phyloP scores from a whole-genome alignment of 1,140 invertebrate species.

The Drosophila arawakana region DNA sequence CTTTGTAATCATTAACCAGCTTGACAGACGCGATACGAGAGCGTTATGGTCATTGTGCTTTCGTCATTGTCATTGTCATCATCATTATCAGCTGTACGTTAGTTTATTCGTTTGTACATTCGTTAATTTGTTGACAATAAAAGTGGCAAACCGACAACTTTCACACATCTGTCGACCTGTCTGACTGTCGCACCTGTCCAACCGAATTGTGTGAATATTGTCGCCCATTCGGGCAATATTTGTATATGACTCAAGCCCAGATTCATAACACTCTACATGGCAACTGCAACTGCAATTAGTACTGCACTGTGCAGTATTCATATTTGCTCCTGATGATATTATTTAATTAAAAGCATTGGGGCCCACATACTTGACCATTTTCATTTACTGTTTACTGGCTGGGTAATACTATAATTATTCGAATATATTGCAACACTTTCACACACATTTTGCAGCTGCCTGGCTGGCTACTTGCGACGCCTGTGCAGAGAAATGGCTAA shows the following conservation, averaged over 20 bases:
- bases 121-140: constrained; percentile 79
- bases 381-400: constrained; percentile 50
- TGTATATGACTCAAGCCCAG: constrained; percentile 38
- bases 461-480: constrained; percentile 18
- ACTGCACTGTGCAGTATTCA: constrained; percentile 4
- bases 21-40: constrained; percentile 28
- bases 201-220: constrained; percentile 43
- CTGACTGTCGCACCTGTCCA: constrained; percentile 1
- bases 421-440: constrained; percentile 72
- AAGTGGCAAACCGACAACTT: constrained; percentile 76
- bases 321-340: constrained; percentile 55
- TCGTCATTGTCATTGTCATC: constrained; percentile 24
- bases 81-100: constrained; percentile 37
- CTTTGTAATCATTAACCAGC: constrained; percentile 43
- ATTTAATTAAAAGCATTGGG: constrained; percentile 64
- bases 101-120: constrained; percentile 36
- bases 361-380: constrained; percentile 33
- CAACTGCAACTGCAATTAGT: constrained; percentile 12
- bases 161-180: constrained; percentile 64
- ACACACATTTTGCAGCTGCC: constrained; percentile 51
- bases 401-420: constrained; percentile 25
- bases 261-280: constrained; percentile 18
- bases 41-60: constrained; percentile 39
- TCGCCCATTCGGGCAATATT: constrained; percentile 5
- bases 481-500: constrained; percentile 64